Percentiles rank a stretch among this genome's conserved stretches.
Conservation (phyloP, 2,113 vertebrate species). For the Phodopus roborovskii region DNA sequence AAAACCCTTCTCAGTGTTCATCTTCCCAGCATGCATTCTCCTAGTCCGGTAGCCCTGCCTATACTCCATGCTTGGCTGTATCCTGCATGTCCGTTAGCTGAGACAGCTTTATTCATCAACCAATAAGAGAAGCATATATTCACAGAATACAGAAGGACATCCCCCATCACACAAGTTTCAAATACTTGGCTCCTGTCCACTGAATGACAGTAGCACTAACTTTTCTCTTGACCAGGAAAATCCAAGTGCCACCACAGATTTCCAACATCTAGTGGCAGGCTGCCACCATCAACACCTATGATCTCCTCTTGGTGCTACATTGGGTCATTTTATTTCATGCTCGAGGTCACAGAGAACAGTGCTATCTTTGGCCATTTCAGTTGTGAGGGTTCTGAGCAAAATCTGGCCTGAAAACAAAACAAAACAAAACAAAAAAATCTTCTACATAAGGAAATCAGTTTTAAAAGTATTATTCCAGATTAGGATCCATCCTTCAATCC, state of each 20-base stretch:
- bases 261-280: background rate
- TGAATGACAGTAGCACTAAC: background rate
- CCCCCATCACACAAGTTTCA: background rate
- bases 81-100: too few species aligned
- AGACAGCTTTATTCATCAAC: too few species aligned
- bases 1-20: too few species aligned
- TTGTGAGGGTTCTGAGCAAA: background rate
- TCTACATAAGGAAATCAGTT: background rate
- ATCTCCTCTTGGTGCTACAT: background rate
- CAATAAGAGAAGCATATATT: too few species aligned
- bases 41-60: too few species aligned
- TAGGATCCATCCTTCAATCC: background rate
- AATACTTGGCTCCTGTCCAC: background rate
- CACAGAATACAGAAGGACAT: too few species aligned
- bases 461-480: background rate
- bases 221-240: background rate
- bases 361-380: background rate
- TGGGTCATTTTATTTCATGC: background rate
- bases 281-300: background rate
- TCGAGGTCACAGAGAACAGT: background rate
- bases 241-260: background rate
- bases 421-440: too few species aligned
- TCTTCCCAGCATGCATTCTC: too few species aligned
- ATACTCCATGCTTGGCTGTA: too few species aligned
- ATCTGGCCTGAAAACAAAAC: background rate